These are phyloP conservation scores for Mnemiopsis leidyi DNA, from an alignment of 37 sponge, comb jelly and placozoan genomes.

Conservation along the genomic window DNA sequence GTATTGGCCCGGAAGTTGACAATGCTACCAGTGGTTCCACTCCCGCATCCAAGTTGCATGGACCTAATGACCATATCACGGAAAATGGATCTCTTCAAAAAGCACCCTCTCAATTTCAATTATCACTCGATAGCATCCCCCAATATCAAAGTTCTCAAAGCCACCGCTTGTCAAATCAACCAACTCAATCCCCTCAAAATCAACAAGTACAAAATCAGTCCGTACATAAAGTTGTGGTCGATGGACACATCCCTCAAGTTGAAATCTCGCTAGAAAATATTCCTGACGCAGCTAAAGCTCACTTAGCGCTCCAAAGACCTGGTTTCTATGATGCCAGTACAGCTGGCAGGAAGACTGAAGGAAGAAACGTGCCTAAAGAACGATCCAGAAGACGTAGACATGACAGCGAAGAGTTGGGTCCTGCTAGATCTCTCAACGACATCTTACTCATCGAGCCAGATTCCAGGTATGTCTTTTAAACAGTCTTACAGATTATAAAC, in stretches of 20 bases:
- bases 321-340: neutral
- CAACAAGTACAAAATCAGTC: neutral
- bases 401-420: neutral
- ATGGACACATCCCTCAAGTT: neutral
- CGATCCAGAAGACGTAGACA: neutral
- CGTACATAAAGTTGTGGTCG: neutral
- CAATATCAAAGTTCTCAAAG: neutral
- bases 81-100: neutral
- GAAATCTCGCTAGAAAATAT: neutral
- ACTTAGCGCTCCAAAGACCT: neutral
- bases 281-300: too few relatives aligned
- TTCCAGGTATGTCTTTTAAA: neutral
- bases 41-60: too few relatives aligned
- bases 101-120: neutral
- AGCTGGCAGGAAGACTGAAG: neutral
- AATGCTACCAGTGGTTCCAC: too few relatives aligned
- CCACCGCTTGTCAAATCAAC: neutral
- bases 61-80: neutral
- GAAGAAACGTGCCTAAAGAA: neutral
- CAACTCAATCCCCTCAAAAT: neutral
- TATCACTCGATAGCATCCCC: neutral
- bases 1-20: too few relatives aligned
- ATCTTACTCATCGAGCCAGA: neutral
- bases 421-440: neutral
- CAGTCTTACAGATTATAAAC: too few relatives aligned